Percentiles rank a stretch among this genome's conserved stretches.
Evolutionary conservation across 2,888 invertebrate species (phyloP).

Genomic region (Chaetogeoica ovagalla): DNA sequence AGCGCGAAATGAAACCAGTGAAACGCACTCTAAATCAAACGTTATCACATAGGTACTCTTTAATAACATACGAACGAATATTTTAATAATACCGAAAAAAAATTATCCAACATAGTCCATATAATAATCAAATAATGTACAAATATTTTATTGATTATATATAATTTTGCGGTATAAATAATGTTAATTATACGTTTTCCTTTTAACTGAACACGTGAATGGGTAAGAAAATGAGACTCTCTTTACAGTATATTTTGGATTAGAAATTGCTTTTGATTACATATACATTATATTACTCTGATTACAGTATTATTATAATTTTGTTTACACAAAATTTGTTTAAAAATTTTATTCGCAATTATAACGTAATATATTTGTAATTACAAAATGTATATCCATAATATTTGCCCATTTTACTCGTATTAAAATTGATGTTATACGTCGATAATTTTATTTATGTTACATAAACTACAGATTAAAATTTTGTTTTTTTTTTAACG

Average conservation of each 20-base stretch:
- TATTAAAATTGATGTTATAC: neutral
- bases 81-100: neutral
- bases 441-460: neutral
- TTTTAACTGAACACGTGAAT: neutral
- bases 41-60: neutral
- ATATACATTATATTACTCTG: neutral
- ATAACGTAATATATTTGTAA: no score
- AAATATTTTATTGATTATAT: no score
- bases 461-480: neutral
- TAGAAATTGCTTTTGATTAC: neutral
- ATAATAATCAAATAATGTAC: no score
- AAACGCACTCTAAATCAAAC: neutral
- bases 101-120: neutral
- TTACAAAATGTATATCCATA: neutral
- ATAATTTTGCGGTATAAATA: neutral
- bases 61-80: neutral
- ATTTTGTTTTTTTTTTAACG: neutral
- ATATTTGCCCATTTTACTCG: neutral
- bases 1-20: slow-evolving; percentile 7
- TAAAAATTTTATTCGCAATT: neutral
- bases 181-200: neutral
- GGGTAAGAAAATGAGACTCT: neutral
- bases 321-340: neutral
- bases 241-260: neutral
- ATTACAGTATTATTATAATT: neutral